phyloP scores from a whole-genome alignment of 1,140 invertebrate species.

The Cyclargus thomasi region DNA sequence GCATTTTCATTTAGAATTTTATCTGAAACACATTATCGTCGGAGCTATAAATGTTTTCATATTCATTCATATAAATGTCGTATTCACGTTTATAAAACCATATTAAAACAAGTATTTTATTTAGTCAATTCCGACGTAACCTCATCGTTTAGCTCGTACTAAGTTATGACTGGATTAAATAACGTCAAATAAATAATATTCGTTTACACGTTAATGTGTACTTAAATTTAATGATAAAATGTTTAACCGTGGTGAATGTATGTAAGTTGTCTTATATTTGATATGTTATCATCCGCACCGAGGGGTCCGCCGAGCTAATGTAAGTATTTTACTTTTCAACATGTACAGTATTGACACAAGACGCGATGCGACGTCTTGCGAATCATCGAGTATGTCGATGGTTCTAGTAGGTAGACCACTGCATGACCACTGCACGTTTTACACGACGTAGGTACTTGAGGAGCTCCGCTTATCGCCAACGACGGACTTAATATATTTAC shows the following conservation, averaged over 20 bases:
- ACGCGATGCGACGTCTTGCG: conserved; percentile 29
- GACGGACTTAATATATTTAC: conserved; percentile 35
- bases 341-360: conserved; percentile 44
- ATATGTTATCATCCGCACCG: conserved; percentile 67
- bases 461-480: neutral
- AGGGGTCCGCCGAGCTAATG: conserved; percentile 67
- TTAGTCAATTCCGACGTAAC: neutral
- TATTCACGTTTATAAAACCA: neutral
- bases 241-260: conserved; percentile 12
- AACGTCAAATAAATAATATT: neutral
- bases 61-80: neutral
- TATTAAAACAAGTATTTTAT: neutral
- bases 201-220: conserved; percentile 1
- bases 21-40: conserved; percentile 9
- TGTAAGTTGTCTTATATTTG: conserved; percentile 49
- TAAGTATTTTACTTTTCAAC: conserved; percentile 58
- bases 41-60: neutral
- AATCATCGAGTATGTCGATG: conserved; percentile 62
- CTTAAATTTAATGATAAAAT: conserved; percentile 4
- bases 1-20: neutral
- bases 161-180: neutral
- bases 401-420: conserved; percentile 48
- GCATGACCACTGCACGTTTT: conserved; percentile 68
- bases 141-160: neutral
- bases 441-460: conserved; percentile 22